A percentile compares a stretch with the other conserved stretches of the same genome.
These are phyloP conservation scores for Neodontobutis hainanensis DNA, from an alignment of 2,113 vertebrate species.

Conservation along the genomic window DNA sequence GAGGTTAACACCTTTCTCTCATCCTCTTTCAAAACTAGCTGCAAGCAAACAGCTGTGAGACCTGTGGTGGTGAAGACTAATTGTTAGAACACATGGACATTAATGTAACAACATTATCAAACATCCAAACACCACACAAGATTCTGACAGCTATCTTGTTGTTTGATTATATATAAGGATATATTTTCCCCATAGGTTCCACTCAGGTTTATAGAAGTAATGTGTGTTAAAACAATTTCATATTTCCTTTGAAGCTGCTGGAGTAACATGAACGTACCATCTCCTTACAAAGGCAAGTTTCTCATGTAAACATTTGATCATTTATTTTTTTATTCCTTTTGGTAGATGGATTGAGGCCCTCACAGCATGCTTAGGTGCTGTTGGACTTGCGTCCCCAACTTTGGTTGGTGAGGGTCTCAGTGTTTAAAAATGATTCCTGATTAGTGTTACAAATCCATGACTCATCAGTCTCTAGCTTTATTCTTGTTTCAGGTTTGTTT, in stretches of 20 bases:
- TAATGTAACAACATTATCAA: slow-evolving; percentile 84
- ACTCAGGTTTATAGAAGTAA: slow-evolving; percentile 99
- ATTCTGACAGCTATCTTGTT: slow-evolving; percentile 71
- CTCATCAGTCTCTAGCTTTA: slow-evolving; percentile 88
- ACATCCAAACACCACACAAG: slow-evolving; percentile 82
- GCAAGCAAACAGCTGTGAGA: slow-evolving; percentile 87
- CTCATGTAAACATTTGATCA: slow-evolving; percentile 85
- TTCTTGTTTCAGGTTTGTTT: slow-evolving; percentile 88
- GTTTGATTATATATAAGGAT: slow-evolving; percentile 94
- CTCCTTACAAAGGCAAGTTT: slow-evolving; percentile 96
- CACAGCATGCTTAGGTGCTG: slow-evolving; percentile 94
- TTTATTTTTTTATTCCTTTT: slow-evolving; percentile 79
- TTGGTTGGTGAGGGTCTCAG: slow-evolving; percentile 98
- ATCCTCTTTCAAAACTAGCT: slow-evolving; percentile 82
- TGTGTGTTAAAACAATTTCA: slow-evolving; percentile 98
- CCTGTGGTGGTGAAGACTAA: slow-evolving; percentile 88
- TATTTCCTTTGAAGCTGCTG: slow-evolving; percentile 98
- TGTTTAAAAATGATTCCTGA: slow-evolving; percentile 73
- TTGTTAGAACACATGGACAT: slow-evolving; percentile 85
- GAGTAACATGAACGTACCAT: slow-evolving; percentile 96
- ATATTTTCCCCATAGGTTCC: slow-evolving; percentile 89
- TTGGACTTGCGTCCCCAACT: slow-evolving; percentile 98
- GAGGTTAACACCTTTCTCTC: slow-evolving; percentile 96
- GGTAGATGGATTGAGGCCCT: slow-evolving; percentile 86
- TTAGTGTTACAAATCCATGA: slow-evolving; percentile 83